Evolutionary conservation across 2,797 vertebrate species (phyloP), one percentile per base, ranked within the genome.

Genomic region (Chromobotia macracanthus): DNA sequence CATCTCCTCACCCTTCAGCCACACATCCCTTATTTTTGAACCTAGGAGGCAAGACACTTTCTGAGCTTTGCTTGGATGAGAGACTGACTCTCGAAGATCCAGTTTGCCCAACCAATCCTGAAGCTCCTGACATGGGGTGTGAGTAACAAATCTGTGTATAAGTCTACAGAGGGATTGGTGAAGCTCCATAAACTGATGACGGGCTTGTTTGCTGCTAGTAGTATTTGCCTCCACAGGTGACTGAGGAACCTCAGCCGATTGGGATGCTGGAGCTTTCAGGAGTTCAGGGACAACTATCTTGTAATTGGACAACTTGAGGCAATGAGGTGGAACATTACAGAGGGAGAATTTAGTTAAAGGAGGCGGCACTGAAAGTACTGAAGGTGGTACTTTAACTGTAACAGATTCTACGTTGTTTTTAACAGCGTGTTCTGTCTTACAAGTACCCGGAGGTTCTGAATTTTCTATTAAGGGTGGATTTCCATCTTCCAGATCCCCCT

Each of bases 101-200:
- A 28, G 78, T 81, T 84, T 88, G 82, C 89, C 90, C 72, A 96
- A 46, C 95, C 96, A 97, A 58, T 91, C 89, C 0, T 84, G 90
- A 44, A 97, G 93, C 16, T 94, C 91, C 75, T 93, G 90, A 0
- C 94, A 92, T 0, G 95, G 90, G 18, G 94, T 94, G 13, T 83
- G 85, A 0, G 89, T 90, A 80, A 97, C 95, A 0, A 87, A 92
- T 82, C 78, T 87, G 0, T 94, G 92, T 15, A 98, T 87, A 0
- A 93, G 83, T 0, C 91, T 89, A 25, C 94, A 95, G 23, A 99
- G 89, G 4, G 91, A 93, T 0, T 91, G 83, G 48, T 99, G 97
- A 77, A 98, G 85, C 60, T 92, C 89, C 3, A 90, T 83, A 75
- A 99, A 98, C 81, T 89, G 90, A 72, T 93, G 91, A 1, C 74